phyloP scores from a whole-genome alignment of 2,888 invertebrate species.

The Trissolcus brochymenae region DNA sequence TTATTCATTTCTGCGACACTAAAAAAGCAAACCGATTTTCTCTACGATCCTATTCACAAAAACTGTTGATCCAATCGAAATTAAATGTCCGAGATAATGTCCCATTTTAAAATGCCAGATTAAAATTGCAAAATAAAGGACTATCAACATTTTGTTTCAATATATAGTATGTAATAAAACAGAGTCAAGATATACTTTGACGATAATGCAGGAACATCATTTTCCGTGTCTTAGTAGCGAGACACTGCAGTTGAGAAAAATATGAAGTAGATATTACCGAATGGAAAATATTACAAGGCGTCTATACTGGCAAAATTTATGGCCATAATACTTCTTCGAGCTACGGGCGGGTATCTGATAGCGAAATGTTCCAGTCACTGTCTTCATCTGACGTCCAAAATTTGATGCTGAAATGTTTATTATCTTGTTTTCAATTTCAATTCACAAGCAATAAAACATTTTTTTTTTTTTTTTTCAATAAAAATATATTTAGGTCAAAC shows the following conservation, averaged over 20 bases:
- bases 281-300: constrained; percentile 54
- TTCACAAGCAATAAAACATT: not conserved
- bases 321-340: constrained; percentile 54
- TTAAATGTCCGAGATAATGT: no score
- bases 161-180: not conserved
- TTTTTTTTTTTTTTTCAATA: not conserved
- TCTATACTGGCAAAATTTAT: constrained; percentile 46
- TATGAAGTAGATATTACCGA: constrained; percentile 57
- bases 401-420: no score
- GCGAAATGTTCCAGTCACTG: constrained; percentile 51
- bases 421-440: no score
- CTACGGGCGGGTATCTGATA: constrained; percentile 54
- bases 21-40: not conserved
- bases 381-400: constrained; percentile 31
- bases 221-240: constrained; percentile 47
- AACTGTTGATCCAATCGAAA: no score
- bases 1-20: constrained; percentile 30
- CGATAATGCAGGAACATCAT: constrained; percentile 49
- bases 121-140: not conserved
- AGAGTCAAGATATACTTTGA: not conserved
- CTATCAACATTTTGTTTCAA: constrained; percentile 15
- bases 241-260: constrained; percentile 51
- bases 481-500: no score
- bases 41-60: no score
- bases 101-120: no score